Percentiles rank a stretch among this genome's conserved stretches.
Evolutionary conservation across 2,113 vertebrate species (phyloP).

Genomic region (Circaetus gallicus): DNA sequence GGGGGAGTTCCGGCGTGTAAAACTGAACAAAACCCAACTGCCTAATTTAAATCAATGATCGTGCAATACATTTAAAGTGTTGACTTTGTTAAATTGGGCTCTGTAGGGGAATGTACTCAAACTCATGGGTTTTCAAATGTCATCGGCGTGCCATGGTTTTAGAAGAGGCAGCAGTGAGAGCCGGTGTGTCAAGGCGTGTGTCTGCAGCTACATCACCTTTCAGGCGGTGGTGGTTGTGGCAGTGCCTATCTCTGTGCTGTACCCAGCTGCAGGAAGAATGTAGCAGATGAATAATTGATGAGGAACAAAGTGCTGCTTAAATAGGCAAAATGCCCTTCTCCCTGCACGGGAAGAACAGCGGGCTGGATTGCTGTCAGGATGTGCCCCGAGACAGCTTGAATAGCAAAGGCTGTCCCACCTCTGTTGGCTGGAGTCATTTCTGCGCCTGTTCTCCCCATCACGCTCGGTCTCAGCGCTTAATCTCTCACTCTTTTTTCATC

Average conservation of each 20-base stretch:
- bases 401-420: neutral
- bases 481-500: neutral
- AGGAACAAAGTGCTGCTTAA: neutral
- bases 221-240: neutral
- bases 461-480: rapidly evolving
- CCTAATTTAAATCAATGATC: rapidly evolving
- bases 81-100: rapidly evolving
- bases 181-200: rapidly evolving
- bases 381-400: no score
- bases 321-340: neutral
- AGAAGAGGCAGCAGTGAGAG: neutral
- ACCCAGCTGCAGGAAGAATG: neutral
- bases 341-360: rapidly evolving
- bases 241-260: neutral
- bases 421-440: rapidly evolving
- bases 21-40: neutral
- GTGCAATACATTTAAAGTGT: rapidly evolving
- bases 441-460: rapidly evolving
- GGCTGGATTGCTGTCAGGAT: neutral
- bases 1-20: neutral
- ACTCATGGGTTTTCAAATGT: rapidly evolving
- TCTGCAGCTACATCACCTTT: neutral
- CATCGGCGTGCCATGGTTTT: rapidly evolving
- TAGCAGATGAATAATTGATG: neutral
- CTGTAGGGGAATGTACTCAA: neutral